These are phyloP conservation scores for Chondrosia reniformis DNA, from an alignment of 37 sponge, comb jelly and placozoan species.

Conservation along the genomic window DNA sequence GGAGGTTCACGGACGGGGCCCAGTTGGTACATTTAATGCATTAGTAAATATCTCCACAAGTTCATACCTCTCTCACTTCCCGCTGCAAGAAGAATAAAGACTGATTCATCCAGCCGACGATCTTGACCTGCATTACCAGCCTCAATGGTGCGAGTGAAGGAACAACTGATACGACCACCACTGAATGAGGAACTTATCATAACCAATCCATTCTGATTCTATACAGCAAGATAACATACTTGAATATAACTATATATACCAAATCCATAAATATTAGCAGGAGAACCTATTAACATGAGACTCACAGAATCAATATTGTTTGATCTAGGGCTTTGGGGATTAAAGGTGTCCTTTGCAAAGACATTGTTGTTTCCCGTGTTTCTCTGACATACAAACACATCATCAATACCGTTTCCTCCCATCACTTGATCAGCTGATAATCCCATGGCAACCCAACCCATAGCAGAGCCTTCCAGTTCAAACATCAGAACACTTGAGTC, in stretches of 20 bases:
- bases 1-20: no score
- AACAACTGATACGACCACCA: not conserved
- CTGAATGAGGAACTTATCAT: not conserved
- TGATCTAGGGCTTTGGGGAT: not conserved
- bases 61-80: not conserved
- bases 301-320: not conserved
- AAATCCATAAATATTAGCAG: no score
- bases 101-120: not conserved
- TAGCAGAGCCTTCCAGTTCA: not conserved
- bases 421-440: constrained; percentile 11
- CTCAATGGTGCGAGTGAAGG: not conserved
- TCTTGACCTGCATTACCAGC: not conserved
- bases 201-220: not conserved
- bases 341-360: not conserved
- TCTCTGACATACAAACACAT: constrained; percentile 14
- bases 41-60: not conserved
- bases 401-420: constrained; percentile 17
- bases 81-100: not conserved
- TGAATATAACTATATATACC: not conserved
- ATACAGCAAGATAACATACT: not conserved
- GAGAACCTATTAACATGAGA: no score
- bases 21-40: no score
- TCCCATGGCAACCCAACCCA: constrained; percentile 7
- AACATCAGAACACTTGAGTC: not conserved
- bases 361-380: not conserved